Conservation (phyloP, 2,113 vertebrate genomes). For the Zapus hudsonius region DNA sequence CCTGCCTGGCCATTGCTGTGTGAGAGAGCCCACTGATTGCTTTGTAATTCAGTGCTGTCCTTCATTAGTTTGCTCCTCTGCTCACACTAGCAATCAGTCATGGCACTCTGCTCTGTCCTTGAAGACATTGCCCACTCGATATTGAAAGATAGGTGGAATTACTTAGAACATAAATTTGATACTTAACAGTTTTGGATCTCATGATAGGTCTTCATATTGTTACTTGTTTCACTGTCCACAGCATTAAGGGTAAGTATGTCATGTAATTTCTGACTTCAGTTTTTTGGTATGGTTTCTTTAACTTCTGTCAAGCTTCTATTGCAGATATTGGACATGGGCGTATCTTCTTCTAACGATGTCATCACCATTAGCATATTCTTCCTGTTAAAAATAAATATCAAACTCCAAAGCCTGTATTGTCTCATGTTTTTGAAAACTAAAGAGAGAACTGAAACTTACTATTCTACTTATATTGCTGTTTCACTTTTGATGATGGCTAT, state of each 20-base stretch:
- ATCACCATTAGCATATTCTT: constrained; percentile 85
- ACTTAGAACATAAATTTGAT: constrained; percentile 50
- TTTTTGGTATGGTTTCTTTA: constrained; percentile 86
- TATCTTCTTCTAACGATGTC: constrained; percentile 87
- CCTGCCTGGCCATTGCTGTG: not conserved
- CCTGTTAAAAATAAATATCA: constrained; percentile 92
- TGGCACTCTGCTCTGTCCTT: not conserved
- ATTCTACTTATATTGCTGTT: constrained; percentile 35
- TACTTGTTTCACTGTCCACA: constrained; percentile 73
- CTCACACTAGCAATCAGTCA: not conserved
- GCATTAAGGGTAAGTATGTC: constrained; percentile 84
- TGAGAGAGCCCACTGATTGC: not conserved
- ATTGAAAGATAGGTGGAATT: not conserved
- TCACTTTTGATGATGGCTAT: constrained; percentile 32
- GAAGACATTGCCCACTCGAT: not conserved
- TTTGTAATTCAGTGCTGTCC: not conserved
- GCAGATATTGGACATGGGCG: constrained; percentile 91
- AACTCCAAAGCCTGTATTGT: constrained; percentile 91
- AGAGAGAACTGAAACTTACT: constrained; percentile 52
- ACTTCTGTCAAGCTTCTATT: constrained; percentile 91
- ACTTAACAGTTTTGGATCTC: not conserved
- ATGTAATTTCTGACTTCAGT: constrained; percentile 72
- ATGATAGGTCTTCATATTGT: constrained; percentile 45
- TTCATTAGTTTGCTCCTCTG: not conserved
- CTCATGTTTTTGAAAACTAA: constrained; percentile 89